Conservation (phyloP, 1,140 invertebrate genomes). For the Polypedilum vanderplanki region DNA sequence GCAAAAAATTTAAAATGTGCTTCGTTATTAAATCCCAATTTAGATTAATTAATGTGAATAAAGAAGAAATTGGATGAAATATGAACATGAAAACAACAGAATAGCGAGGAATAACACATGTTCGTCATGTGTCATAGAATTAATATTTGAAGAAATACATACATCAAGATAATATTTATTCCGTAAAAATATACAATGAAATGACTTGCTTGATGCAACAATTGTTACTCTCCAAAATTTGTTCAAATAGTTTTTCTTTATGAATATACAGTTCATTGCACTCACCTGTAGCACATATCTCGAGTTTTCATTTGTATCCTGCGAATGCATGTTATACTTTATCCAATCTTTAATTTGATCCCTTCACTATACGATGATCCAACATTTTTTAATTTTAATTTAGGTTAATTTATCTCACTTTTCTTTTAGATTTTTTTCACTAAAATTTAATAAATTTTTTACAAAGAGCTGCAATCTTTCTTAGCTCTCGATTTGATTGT, state of each 20-base stretch:
- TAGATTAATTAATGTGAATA: neutral
- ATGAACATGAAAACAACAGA: neutral
- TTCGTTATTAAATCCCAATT: neutral
- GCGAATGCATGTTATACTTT: constrained; percentile 11
- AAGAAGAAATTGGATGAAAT: too few species aligned
- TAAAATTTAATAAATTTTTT: too few species aligned
- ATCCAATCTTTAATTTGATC: neutral
- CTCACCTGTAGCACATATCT: constrained; percentile 5
- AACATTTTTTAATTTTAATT: neutral
- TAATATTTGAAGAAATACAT: neutral
- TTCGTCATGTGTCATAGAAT: neutral
- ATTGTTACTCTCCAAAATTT: too few species aligned
- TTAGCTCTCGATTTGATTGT: too few species aligned
- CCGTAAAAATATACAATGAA: neutral
- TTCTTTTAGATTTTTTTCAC: neutral
- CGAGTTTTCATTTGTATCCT: neutral
- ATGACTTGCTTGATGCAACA: neutral
- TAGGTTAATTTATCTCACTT: neutral
- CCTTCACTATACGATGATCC: neutral
- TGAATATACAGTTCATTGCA: neutral
- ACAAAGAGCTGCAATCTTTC: too few species aligned
- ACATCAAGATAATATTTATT: constrained; percentile 1
- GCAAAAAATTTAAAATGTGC: neutral
- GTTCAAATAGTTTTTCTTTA: too few species aligned
- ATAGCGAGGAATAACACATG: neutral